Evolutionary conservation across 1,140 invertebrate genomes (phyloP).

Genomic region (Agraylea sexmaculata): DNA sequence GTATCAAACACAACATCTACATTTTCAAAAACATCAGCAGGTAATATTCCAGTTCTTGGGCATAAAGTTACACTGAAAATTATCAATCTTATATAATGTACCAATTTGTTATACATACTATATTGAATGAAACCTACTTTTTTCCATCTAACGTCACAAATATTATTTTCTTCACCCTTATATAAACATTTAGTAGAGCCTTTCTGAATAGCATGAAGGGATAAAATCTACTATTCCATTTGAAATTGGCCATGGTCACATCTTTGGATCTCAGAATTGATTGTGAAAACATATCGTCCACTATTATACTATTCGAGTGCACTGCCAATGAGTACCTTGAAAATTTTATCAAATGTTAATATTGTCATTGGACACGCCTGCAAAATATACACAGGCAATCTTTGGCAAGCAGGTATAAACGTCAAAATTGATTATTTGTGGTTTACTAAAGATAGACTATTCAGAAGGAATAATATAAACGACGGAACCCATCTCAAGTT

Average conservation of each 20-base stretch:
- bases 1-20: conserved; percentile 15
- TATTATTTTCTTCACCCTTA: conserved; percentile 6
- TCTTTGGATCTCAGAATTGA: conserved; percentile 8
- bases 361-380: neutral
- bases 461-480: neutral
- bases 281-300: conserved; percentile 9
- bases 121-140: conserved; percentile 6
- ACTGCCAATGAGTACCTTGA: conserved; percentile 10
- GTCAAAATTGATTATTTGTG: neutral
- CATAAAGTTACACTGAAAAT: conserved; percentile 14
- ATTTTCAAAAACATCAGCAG: conserved; percentile 10
- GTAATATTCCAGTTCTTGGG: conserved; percentile 2
- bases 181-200: conserved; percentile 9
- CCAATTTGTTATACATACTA: neutral
- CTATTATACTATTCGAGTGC: conserved; percentile 8
- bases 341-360: neutral
- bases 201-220: conserved; percentile 12
- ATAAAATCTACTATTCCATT: conserved; percentile 16
- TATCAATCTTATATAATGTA: neutral
- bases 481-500: neutral
- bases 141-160: conserved; percentile 14
- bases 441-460: neutral
- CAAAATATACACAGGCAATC: neutral
- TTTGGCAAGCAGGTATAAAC: neutral
- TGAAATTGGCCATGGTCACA: conserved; percentile 9